phyloP scores from a whole-genome alignment of 2,797 vertebrate genomes.

The Gobio occitaniae region DNA sequence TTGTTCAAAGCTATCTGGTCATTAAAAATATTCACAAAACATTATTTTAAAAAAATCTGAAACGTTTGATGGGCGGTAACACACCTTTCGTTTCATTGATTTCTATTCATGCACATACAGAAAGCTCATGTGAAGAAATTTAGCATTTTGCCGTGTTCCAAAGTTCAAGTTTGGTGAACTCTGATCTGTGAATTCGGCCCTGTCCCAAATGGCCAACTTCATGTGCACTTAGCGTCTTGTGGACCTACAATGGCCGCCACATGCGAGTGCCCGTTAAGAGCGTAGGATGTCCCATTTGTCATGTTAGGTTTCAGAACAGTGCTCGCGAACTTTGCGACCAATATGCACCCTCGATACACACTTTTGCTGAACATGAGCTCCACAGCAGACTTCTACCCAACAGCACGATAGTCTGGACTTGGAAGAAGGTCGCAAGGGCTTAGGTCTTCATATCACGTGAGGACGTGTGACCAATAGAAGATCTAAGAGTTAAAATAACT shows the following conservation, averaged over 20 bases:
- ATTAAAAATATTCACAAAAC: neutral
- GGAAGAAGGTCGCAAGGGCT: neutral
- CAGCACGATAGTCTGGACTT: neutral
- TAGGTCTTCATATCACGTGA: neutral
- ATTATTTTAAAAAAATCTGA: neutral
- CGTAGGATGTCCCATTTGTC: neutral
- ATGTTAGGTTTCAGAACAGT: neutral
- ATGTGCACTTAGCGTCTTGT: neutral
- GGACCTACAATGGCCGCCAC: neutral
- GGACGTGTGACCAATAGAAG: neutral
- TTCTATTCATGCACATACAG: neutral
- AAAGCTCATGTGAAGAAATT: neutral
- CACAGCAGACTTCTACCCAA: no score
- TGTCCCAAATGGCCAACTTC: neutral
- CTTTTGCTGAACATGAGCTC: neutral
- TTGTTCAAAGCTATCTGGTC: neutral
- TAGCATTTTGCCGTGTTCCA: neutral
- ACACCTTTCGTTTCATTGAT: neutral
- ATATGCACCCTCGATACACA: neutral
- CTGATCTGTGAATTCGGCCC: neutral
- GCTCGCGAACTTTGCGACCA: neutral
- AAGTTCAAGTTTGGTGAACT: neutral
- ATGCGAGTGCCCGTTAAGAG: fast-evolving
- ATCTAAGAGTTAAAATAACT: no score
- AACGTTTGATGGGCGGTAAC: neutral